Base-by-base conservation (phyloP, 2,113 vertebrate genomes). In the Asarcornis scutulata region DNA sequence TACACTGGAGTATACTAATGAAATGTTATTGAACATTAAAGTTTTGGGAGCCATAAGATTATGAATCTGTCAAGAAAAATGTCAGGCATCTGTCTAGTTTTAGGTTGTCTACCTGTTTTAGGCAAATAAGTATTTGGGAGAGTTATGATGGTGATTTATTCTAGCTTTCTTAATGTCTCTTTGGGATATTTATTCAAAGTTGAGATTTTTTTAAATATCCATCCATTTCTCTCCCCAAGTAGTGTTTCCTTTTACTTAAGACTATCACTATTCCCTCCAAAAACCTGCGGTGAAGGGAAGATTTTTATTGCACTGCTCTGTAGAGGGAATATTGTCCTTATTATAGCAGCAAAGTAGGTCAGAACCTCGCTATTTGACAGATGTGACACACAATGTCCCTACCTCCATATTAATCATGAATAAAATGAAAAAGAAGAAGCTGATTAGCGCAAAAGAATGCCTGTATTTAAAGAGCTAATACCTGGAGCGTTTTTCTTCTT, bases 21-120 rank as follows among this genome's bases (percentile, higher is more conserved):
- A 98, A 97, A 97, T 94, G 73, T 88, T 97, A 97, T 97, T 97
- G 96, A 97, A 91, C 75, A 88, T 95, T 95, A 88, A 96, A 94
- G 34, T 98, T 97, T 96, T 87, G 79, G 78, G 86, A 97, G 93
- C 69, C 2, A 6, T 79, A 50, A 40, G n/a, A n/a, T 97, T 95
- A 97, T 96, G 80, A 97, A 94, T 95, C 89, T 97, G 75, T 92
- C 91, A 88, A 94, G 81, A 92, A 97, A 86, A 95, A 79, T 86
- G 59, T 86, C 97, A 92, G 63, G 62, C 6, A 32, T 91, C 83
- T 90, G 26, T 95, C 62, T 96, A 48, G 3, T 86, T 88, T 93
- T 83, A 90, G 42, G 77, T 89, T 80, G 91, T 89, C 53, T 87
- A 89, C 22, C 32, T 78, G 12, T 89, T 96, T 95, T 89, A 94